Percentiles rank a stretch among this genome's conserved stretches.
Conservation (phyloP, 2,797 vertebrate genomes). For the Lerista edwardsae region DNA sequence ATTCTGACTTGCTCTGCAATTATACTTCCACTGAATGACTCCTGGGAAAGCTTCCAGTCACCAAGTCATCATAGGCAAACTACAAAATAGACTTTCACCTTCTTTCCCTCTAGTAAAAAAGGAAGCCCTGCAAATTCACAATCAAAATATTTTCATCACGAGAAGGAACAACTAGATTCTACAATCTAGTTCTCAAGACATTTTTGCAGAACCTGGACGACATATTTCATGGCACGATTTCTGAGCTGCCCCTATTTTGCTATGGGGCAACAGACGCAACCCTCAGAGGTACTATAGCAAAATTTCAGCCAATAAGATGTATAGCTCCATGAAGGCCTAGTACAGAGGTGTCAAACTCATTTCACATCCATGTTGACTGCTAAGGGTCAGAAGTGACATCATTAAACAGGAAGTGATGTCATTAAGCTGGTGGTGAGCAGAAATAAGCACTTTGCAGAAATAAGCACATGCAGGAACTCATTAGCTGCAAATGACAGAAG, state of each 20-base stretch:
- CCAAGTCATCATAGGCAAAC: neutral
- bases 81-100: conserved; percentile 6
- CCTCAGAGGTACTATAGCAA: neutral
- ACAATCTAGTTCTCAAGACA: neutral
- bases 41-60: neutral
- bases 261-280: neutral
- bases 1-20: neutral
- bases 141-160: neutral
- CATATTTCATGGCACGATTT: too few relatives aligned
- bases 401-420: too few relatives aligned
- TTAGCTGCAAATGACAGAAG: too few relatives aligned
- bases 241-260: neutral
- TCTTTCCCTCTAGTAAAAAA: neutral
- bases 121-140: conserved; percentile 1
- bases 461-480: too few relatives aligned
- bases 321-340: too few relatives aligned
- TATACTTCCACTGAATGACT: neutral
- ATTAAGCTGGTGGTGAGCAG: too few relatives aligned
- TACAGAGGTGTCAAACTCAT: too few relatives aligned
- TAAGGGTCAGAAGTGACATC: too few relatives aligned
- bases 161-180: neutral
- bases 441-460: too few relatives aligned
- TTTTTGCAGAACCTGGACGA: conserved; percentile 5
- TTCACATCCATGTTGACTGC: too few relatives aligned
- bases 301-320: too few relatives aligned